phyloP scores from a whole-genome alignment of 2,113 vertebrate species.

The Azemiops feae region DNA sequence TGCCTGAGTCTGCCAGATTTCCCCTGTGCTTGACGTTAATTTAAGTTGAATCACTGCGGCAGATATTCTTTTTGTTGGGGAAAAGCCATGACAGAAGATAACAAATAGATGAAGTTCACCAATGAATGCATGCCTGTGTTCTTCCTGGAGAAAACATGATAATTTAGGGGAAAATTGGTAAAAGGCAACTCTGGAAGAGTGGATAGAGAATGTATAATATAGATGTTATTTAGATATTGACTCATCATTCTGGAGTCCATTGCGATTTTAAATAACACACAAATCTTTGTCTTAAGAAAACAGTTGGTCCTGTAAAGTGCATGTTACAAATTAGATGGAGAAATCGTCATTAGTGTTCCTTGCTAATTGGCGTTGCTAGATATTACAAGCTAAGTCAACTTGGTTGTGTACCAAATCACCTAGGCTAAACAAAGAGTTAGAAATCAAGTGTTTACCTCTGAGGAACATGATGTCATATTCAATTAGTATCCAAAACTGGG shows the following conservation, averaged over 20 bases:
- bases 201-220: constrained; percentile 45
- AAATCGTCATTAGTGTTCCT: constrained; percentile 50
- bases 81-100: constrained; percentile 57
- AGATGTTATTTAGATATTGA: constrained; percentile 49
- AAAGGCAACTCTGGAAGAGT: constrained; percentile 63
- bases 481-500: constrained; percentile 45
- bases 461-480: constrained; percentile 53
- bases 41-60: constrained; percentile 26
- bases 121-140: constrained; percentile 66
- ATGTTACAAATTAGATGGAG: constrained; percentile 43
- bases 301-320: constrained; percentile 33
- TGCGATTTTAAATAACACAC: constrained; percentile 64
- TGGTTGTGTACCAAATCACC: constrained; percentile 32
- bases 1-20: too few species aligned
- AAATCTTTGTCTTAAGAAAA: constrained; percentile 61
- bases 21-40: background rate
- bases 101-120: constrained; percentile 63
- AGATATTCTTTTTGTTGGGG: constrained; percentile 50
- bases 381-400: background rate
- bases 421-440: constrained; percentile 25
- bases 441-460: constrained; percentile 54
- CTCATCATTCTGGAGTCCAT: constrained; percentile 55
- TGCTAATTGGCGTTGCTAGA: constrained; percentile 48
- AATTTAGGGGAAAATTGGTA: constrained; percentile 69
- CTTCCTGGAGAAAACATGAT: constrained; percentile 65